A percentile compares a stretch with the other conserved stretches of the same genome.
These are phyloP conservation scores for Autographa gamma DNA, from an alignment of 2,888 invertebrate genomes.

Conservation along the genomic window DNA sequence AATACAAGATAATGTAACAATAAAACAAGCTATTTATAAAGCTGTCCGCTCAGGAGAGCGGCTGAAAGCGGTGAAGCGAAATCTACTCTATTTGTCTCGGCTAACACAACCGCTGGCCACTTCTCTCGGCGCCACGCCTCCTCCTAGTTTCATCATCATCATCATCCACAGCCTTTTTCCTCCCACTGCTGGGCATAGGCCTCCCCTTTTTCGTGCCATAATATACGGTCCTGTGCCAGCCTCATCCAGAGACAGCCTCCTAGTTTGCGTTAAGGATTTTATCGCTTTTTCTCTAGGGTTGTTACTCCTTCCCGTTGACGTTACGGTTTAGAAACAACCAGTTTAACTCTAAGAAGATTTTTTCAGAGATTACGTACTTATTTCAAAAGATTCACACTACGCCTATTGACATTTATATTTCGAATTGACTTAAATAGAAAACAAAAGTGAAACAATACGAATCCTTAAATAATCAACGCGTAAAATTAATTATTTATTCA, in stretches of 20 bases:
- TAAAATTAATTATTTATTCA: conserved; percentile 60
- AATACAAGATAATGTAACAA: conserved; percentile 69
- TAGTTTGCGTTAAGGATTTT: conserved; percentile 82
- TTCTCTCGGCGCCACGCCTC: conserved; percentile 74
- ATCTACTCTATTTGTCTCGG: conserved; percentile 83
- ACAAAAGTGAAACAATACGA: not conserved
- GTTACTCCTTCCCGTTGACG: conserved; percentile 59
- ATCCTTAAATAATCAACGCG: conserved; percentile 34
- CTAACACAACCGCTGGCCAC: conserved; percentile 82
- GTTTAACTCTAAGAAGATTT: conserved; percentile 31
- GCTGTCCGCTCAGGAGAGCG: conserved; percentile 70
- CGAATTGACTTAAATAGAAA: not conserved
- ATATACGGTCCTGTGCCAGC: no score
- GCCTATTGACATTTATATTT: not conserved
- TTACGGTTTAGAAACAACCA: conserved; percentile 50
- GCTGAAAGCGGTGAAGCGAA: conserved; percentile 75
- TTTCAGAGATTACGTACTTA: conserved; percentile 11
- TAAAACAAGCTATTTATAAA: conserved; percentile 81
- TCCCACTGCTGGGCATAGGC: no score
- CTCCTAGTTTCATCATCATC: conserved; percentile 79
- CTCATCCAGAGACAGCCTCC: no score
- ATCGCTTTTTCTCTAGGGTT: conserved; percentile 77
- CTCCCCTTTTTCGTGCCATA: no score
- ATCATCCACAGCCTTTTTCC: no score
- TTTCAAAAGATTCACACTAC: not conserved